Base-by-base conservation (phyloP, 2,888 invertebrate species). In the Ametastegia equiseti region DNA sequence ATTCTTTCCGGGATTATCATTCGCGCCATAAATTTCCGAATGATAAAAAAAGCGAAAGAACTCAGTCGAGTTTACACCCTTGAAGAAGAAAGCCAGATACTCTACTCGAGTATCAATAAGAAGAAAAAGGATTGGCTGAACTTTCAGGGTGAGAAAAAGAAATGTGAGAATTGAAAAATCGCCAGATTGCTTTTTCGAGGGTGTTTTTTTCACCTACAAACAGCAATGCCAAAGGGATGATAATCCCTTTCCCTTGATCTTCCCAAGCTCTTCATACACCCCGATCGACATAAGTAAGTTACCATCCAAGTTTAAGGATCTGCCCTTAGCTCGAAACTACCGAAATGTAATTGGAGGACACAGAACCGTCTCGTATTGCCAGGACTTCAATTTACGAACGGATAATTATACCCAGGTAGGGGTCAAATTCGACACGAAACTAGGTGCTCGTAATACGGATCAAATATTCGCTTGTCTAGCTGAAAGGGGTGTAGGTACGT, bases 331-430 rank as follows among this genome's bases (percentile, higher is more conserved):
- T 23, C 19, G 19, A 7, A 73, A 47, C 33, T 54, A 50, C 33
- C 13, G 57, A 19, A n/a, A 60, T 39, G 73, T 80, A 80, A 80
- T 80, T 57, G 3, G 30, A 80, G 57, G 11, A 60, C 30, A 71
- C 7, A 57, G 19, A 19, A 15, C 30, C 13, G 27, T 60, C 60
- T 71, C 69, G 15, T 33, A n/a, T 73, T 71, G n/a, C n/a, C 30
- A 9, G 19, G 57, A 54, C 33, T 5, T 33, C 27, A 54, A 47
- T 80, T 36, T 80, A 47, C 69, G 47, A 45, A 15, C 3, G 65
- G 39, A 80, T 80, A 67, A 80, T 54, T 80, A 54, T 69, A 19
- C 50, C 50, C 5, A 13, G n/a, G n/a, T n/a, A n/a, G n/a, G n/a
- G 67, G 27, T 47, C 9, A 54, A 80, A 69, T 69, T 67, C 47